Evolutionary conservation across 2,113 vertebrate genomes (phyloP).

Genomic region (Ictidomys tridecemlineatus): DNA sequence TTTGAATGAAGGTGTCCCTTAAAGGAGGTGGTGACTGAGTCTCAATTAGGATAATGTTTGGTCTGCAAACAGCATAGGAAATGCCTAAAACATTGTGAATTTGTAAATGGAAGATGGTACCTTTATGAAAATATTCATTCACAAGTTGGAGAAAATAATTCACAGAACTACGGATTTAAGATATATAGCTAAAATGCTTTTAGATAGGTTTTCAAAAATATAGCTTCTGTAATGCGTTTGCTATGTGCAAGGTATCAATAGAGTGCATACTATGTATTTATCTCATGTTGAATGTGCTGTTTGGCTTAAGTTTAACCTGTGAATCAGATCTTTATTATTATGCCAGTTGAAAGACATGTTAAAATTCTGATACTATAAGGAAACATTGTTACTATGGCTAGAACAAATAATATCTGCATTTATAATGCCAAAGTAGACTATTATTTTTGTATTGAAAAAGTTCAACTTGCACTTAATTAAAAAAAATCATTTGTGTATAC

Average conservation of each 20-base stretch:
- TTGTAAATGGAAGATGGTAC: background rate
- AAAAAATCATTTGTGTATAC: background rate
- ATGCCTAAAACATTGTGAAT: background rate
- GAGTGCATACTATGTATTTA: background rate
- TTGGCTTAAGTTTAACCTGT: background rate
- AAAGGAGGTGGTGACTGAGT: background rate
- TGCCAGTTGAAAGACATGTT: background rate
- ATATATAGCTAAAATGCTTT: constrained; percentile 15
- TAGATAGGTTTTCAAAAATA: background rate
- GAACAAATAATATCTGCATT: background rate
- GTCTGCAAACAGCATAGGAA: background rate
- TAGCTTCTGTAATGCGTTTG: background rate
- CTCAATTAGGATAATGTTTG: background rate
- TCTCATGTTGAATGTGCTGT: background rate
- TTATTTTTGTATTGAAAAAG: constrained; percentile 52
- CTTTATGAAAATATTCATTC: constrained; percentile 6
- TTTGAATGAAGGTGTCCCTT: background rate
- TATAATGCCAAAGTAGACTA: background rate
- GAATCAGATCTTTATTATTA: background rate
- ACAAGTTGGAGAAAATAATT: constrained; percentile 21
- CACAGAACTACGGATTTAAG: constrained; percentile 15
- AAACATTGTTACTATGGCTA: background rate
- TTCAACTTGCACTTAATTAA: background rate
- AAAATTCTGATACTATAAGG: background rate
- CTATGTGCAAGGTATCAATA: background rate